Percentiles rank a stretch among this genome's conserved stretches.
Conservation (phyloP, 2,888 invertebrate genomes). For the Dugesia japonica region DNA sequence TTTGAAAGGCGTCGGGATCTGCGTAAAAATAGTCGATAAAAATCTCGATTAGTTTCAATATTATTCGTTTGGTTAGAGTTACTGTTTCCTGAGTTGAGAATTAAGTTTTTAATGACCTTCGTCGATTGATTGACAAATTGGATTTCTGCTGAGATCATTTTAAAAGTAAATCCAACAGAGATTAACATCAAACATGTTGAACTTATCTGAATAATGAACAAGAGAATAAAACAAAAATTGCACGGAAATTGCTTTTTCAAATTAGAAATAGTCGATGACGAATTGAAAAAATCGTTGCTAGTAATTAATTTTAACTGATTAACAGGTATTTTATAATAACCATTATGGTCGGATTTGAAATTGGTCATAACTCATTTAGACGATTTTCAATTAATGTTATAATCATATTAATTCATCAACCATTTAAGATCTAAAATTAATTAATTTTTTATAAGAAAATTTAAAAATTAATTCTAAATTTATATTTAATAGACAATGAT, state of each 20-base stretch:
- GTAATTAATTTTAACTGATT: not conserved
- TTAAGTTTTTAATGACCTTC: not conserved
- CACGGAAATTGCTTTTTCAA: not conserved
- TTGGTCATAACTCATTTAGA: slow-evolving; percentile 20
- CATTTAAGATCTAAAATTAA: no score
- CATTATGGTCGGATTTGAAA: slow-evolving; percentile 20
- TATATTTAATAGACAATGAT: no score
- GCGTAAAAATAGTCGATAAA: slow-evolving; percentile 11
- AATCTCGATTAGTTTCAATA: not conserved
- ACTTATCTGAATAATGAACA: not conserved
- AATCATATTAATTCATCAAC: not conserved
- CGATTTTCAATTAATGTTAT: slow-evolving; percentile 7
- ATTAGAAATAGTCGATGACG: slow-evolving; percentile 7
- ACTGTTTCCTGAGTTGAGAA: not conserved
- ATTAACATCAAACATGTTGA: not conserved
- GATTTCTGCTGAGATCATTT: not conserved
- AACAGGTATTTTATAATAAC: not conserved
- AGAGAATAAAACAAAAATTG: not conserved
- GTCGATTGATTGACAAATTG: slow-evolving; percentile 13
- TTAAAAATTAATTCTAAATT: no score
- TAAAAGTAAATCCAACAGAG: not conserved
- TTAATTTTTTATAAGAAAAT: no score
- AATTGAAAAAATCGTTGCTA: not conserved
- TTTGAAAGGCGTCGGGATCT: slow-evolving; percentile 12
- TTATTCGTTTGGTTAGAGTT: not conserved